A percentile compares a stretch with the other conserved stretches of the same genome.
Conservation (phyloP, 2,888 invertebrate genomes). For the Zygogramma bicolorata region DNA sequence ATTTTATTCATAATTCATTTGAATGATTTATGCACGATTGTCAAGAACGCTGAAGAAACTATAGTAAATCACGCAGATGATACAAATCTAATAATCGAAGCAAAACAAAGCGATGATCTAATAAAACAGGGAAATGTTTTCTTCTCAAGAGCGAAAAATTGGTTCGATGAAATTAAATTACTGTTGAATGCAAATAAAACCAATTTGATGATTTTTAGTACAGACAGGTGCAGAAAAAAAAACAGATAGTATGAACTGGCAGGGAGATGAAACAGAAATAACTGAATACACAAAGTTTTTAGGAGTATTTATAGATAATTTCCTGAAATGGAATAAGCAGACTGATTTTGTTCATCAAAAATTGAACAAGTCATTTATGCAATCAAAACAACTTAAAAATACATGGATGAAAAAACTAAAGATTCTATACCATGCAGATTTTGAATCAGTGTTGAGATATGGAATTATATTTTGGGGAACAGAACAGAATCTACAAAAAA, state of each 20-base stretch:
- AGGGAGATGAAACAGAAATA: not conserved
- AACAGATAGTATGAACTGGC: not conserved
- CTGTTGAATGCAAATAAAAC: not conserved
- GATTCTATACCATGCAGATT: not conserved
- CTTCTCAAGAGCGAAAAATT: not conserved
- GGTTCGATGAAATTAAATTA: not conserved
- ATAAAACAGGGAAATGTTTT: too few species aligned
- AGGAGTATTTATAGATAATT: not conserved
- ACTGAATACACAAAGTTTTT: not conserved
- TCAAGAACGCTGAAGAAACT: too few species aligned
- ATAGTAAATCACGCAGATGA: too few species aligned
- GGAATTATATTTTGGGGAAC: not conserved
- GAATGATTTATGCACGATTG: too few species aligned
- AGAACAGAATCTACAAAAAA: conserved; percentile 8
- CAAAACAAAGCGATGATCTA: too few species aligned
- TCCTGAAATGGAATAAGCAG: not conserved
- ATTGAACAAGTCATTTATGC: not conserved
- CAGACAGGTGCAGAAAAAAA: not conserved
- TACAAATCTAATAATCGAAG: too few species aligned
- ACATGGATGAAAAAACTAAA: conserved; percentile 14
- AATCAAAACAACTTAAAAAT: not conserved
- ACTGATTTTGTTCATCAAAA: not conserved
- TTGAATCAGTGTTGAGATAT: conserved; percentile 5
- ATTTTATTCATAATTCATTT: too few species aligned
- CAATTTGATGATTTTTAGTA: not conserved